phyloP scores from a whole-genome alignment of 2,797 vertebrate species.

The Phyllotis vaccarum region DNA sequence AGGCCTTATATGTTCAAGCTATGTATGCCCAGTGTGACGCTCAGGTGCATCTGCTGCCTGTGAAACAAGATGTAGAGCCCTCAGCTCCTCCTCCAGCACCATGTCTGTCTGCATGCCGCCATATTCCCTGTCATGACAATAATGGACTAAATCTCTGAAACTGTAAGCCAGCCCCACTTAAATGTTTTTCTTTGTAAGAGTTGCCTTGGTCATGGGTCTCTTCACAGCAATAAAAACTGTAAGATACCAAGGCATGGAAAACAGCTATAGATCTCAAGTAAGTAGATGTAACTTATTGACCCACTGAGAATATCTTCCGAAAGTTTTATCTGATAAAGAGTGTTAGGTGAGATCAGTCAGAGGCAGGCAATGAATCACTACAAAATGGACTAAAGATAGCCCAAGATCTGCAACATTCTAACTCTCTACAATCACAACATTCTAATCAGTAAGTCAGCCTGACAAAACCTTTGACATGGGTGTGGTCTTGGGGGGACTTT shows the following conservation, averaged over 20 bases:
- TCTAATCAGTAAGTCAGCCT: background rate
- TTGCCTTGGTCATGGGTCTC: background rate
- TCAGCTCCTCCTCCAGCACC: background rate
- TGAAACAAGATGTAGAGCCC: background rate
- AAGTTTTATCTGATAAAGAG: background rate
- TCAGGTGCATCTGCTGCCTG: background rate
- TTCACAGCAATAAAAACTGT: background rate
- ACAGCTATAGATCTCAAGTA: background rate
- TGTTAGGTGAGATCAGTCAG: background rate
- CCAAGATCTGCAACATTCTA: background rate
- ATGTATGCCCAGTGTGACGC: background rate
- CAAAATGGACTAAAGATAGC: background rate
- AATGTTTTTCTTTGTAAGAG: background rate
- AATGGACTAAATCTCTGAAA: background rate
- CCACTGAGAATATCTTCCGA: background rate
- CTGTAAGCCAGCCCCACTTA: background rate
- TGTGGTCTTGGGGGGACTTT: background rate
- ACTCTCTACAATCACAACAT: background rate
- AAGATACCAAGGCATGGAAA: background rate
- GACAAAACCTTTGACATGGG: background rate
- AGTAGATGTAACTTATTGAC: background rate
- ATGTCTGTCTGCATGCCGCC: background rate
- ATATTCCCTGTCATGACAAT: background rate
- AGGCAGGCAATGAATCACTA: background rate
- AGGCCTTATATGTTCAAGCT: background rate